phyloP scores from a whole-genome alignment of 2,113 vertebrate species.

The Penelope pileata region DNA sequence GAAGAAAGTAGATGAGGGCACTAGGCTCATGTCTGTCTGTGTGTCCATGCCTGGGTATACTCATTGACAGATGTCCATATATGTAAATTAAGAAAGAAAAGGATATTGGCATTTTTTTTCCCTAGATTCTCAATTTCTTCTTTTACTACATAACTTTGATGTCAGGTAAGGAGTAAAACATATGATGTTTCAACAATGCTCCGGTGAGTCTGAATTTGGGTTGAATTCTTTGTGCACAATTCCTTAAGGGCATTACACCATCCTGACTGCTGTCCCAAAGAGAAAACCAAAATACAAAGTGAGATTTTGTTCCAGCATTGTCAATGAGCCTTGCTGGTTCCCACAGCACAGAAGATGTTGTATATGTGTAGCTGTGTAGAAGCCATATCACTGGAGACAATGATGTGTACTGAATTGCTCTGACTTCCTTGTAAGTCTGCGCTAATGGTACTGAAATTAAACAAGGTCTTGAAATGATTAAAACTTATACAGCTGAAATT shows the following conservation, averaged over 20 bases:
- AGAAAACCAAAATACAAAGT: not conserved
- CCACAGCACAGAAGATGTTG: not conserved
- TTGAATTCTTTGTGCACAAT: not conserved
- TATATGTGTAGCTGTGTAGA: not conserved
- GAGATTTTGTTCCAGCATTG: not conserved
- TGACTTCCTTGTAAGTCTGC: not conserved
- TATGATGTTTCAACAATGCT: not conserved
- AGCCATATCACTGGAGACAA: fast-evolving
- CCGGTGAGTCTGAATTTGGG: not conserved
- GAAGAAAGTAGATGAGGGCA: not conserved
- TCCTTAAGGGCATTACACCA: not conserved
- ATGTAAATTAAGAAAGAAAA: not conserved
- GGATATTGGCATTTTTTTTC: fast-evolving
- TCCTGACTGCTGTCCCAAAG: not conserved
- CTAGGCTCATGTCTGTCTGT: not conserved
- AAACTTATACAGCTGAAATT: not conserved
- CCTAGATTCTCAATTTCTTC: not conserved
- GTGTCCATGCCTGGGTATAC: not conserved
- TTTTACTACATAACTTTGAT: not conserved
- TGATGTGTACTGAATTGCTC: not conserved
- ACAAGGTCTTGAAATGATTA: not conserved
- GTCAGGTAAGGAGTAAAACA: not conserved
- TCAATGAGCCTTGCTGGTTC: not conserved
- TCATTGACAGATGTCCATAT: not conserved
- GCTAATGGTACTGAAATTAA: not conserved